Percentiles rank a stretch among this genome's conserved stretches.
These are phyloP conservation scores for Mus minutoides DNA, from an alignment of 2,797 vertebrate species.

Conservation along the genomic window DNA sequence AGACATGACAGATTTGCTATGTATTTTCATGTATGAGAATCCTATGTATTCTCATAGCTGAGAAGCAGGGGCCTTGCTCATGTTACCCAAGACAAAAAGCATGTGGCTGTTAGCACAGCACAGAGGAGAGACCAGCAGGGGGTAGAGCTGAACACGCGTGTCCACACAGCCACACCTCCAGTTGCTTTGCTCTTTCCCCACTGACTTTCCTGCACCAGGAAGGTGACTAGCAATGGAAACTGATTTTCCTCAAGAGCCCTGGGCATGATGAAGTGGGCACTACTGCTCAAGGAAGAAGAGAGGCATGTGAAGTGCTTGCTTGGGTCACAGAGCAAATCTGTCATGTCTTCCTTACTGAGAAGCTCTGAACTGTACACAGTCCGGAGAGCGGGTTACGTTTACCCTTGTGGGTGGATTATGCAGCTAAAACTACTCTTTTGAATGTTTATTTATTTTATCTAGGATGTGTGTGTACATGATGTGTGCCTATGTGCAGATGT, in stretches of 20 bases:
- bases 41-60: neutral
- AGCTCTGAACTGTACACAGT: neutral
- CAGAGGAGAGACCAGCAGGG: rapidly evolving
- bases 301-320: neutral
- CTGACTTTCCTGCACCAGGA: neutral
- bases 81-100: rapidly evolving
- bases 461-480: neutral
- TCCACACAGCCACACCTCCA: rapidly evolving
- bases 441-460: neutral
- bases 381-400: neutral
- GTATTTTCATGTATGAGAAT: too few relatives aligned
- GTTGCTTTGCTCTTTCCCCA: neutral
- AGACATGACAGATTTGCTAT: neutral
- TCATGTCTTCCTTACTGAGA: neutral
- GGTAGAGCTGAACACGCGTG: rapidly evolving
- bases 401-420: neutral
- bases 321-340: conserved; percentile 2
- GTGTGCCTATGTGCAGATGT: neutral
- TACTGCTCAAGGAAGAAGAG: conserved; percentile 6
- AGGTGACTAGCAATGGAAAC: neutral
- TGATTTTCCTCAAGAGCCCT: neutral
- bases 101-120: neutral
- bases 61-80: neutral
- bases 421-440: neutral
- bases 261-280: neutral